Evolutionary conservation across 2,797 vertebrate genomes (phyloP).

Genomic region (Hoplostethus mediterraneus): DNA sequence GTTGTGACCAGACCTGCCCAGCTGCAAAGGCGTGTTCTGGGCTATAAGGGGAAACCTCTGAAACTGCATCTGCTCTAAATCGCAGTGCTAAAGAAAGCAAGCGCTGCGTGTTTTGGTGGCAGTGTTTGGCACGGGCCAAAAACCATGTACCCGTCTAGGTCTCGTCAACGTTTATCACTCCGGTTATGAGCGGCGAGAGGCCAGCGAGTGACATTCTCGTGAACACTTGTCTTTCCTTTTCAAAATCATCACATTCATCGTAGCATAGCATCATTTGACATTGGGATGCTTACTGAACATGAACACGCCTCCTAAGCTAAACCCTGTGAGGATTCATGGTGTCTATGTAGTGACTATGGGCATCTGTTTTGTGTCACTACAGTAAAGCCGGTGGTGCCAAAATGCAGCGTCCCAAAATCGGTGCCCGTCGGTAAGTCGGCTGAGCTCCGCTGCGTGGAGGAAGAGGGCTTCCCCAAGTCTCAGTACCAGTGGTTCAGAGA

Average conservation of each 20-base stretch:
- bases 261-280: background rate
- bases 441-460: conserved; percentile 91
- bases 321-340: background rate
- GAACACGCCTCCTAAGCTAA: background rate
- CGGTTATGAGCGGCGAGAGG: conserved; percentile 14
- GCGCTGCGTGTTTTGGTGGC: conserved; percentile 75
- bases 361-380: conserved; percentile 53
- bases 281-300: conserved; percentile 17
- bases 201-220: conserved; percentile 39
- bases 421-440: conserved; percentile 95
- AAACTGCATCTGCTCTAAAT: conserved; percentile 85
- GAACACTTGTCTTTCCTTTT: conserved; percentile 14
- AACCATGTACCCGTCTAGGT: conserved; percentile 49
- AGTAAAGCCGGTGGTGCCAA: conserved; percentile 94
- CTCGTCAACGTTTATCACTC: conserved; percentile 27
- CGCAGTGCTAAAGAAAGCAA: conserved; percentile 84
- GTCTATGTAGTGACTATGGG: conserved; percentile 14
- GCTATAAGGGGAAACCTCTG: conserved; percentile 86
- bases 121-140: conserved; percentile 72
- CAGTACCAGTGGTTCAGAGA: conserved; percentile 97
- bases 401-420: conserved; percentile 93
- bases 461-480: conserved; percentile 92
- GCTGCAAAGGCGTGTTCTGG: conserved; percentile 82
- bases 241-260: conserved; percentile 25
- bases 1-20: conserved; percentile 80